Conservation (phyloP, 1,140 invertebrate genomes). For the Heliconius himera region DNA sequence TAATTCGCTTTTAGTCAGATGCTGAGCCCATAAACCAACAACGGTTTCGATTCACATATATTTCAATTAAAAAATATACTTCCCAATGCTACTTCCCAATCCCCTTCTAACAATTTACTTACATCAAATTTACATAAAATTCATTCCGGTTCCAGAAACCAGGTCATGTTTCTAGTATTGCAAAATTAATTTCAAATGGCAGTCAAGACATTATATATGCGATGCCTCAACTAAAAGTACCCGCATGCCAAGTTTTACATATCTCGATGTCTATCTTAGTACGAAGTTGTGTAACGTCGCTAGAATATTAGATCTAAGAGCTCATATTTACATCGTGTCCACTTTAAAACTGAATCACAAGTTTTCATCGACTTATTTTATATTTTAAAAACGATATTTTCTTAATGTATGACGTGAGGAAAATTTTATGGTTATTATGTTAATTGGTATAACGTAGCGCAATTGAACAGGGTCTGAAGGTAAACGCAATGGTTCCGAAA, state of each 20-base stretch:
- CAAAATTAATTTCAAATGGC: not conserved
- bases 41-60: too few relatives aligned
- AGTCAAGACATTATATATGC: constrained; percentile 18
- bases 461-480: too few relatives aligned
- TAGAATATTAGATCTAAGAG: not conserved
- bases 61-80: too few relatives aligned
- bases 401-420: too few relatives aligned
- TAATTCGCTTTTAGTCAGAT: too few relatives aligned
- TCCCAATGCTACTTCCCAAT: too few relatives aligned
- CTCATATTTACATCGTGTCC: not conserved
- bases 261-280: constrained; percentile 12
- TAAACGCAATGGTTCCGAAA: too few relatives aligned
- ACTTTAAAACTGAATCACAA: not conserved
- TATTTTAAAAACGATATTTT: not conserved
- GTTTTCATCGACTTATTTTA: not conserved
- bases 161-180: not conserved
- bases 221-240: constrained; percentile 18
- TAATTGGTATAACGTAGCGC: too few relatives aligned
- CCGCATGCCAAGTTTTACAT: constrained; percentile 28
- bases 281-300: not conserved
- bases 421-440: too few relatives aligned
- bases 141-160: too few relatives aligned
- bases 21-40: too few relatives aligned
- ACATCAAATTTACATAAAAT: too few relatives aligned
- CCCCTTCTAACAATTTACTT: not conserved